Conservation (phyloP, 2,888 invertebrate genomes). For the Apotomis turbidana region DNA sequence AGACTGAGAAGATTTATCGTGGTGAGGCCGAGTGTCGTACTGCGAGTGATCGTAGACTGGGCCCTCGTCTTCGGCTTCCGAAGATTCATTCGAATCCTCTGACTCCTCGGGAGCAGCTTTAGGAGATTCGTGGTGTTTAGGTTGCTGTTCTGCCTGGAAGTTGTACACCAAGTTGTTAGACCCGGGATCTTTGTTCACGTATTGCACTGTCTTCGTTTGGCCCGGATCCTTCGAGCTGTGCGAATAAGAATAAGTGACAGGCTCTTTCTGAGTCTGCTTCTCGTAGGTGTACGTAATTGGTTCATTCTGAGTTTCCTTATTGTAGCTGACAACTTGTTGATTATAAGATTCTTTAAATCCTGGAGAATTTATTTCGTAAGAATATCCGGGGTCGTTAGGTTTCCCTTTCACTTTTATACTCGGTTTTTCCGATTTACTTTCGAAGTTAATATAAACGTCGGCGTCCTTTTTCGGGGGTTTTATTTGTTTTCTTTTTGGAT, state of each 20-base stretch:
- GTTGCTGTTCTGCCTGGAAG: constrained; percentile 55
- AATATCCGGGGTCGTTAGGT: constrained; percentile 65
- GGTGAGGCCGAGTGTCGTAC: constrained; percentile 24
- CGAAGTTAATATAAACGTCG: constrained; percentile 54
- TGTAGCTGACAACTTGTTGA: constrained; percentile 70
- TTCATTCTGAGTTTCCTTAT: constrained; percentile 67
- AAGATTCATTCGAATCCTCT: constrained; percentile 42
- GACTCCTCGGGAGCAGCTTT: constrained; percentile 42
- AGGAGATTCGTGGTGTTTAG: constrained; percentile 41
- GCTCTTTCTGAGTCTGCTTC: constrained; percentile 56
- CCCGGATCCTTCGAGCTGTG: constrained; percentile 58
- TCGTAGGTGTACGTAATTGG: constrained; percentile 67
- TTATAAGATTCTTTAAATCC: constrained; percentile 72
- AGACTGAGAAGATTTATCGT: constrained; percentile 21
- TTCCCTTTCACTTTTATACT: constrained; percentile 55
- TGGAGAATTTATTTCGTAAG: constrained; percentile 72
- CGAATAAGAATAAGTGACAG: constrained; percentile 51
- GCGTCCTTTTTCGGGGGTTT: constrained; percentile 54
- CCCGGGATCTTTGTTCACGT: constrained; percentile 56
- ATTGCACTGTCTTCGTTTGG: constrained; percentile 58
- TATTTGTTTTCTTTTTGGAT: constrained; percentile 60
- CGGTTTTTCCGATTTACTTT: constrained; percentile 56
- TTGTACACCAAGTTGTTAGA: constrained; percentile 65
- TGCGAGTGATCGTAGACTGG: constrained; percentile 28
- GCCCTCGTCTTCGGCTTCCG: constrained; percentile 41